A percentile compares a stretch with the other conserved stretches of the same genome.
phyloP scores from a whole-genome alignment of 2,113 vertebrate genomes.

The Catagonus wagneri region DNA sequence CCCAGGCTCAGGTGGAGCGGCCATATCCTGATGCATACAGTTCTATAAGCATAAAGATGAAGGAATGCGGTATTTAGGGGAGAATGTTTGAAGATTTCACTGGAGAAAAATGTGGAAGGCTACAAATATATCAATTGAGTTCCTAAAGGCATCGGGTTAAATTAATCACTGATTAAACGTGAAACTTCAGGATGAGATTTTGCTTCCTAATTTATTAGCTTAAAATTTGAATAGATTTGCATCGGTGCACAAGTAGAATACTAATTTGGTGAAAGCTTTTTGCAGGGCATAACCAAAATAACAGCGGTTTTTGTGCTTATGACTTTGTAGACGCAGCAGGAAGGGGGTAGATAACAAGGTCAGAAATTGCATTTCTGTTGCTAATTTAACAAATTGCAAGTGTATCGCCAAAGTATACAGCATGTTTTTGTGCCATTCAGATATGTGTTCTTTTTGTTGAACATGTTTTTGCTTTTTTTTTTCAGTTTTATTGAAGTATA shows the following conservation, averaged over 20 bases:
- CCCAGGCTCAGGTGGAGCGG: neutral
- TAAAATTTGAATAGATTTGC: conserved; percentile 73
- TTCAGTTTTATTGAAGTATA: too few relatives aligned
- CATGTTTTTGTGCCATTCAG: neutral
- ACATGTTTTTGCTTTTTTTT: neutral
- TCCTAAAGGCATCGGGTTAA: conserved; percentile 62
- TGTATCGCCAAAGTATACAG: neutral
- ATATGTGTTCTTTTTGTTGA: neutral
- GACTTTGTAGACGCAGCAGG: conserved; percentile 1
- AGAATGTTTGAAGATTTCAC: conserved; percentile 37
- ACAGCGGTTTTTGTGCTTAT: conserved; percentile 1
- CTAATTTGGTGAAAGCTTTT: conserved; percentile 54
- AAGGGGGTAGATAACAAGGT: neutral
- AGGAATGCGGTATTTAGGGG: neutral
- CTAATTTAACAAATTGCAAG: conserved; percentile 12
- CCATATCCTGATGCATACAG: neutral
- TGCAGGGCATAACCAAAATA: neutral
- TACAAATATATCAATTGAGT: conserved; percentile 20
- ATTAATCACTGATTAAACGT: conserved; percentile 73
- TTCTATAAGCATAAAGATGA: conserved; percentile 37
- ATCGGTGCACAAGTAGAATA: conserved; percentile 18
- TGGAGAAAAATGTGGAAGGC: conserved; percentile 11
- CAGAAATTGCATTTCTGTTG: neutral
- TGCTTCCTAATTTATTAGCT: conserved; percentile 69
- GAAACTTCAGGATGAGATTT: conserved; percentile 50